These are phyloP conservation scores for Gallinago solitaria DNA, from an alignment of 2,797 vertebrate species.

Conservation along the genomic window DNA sequence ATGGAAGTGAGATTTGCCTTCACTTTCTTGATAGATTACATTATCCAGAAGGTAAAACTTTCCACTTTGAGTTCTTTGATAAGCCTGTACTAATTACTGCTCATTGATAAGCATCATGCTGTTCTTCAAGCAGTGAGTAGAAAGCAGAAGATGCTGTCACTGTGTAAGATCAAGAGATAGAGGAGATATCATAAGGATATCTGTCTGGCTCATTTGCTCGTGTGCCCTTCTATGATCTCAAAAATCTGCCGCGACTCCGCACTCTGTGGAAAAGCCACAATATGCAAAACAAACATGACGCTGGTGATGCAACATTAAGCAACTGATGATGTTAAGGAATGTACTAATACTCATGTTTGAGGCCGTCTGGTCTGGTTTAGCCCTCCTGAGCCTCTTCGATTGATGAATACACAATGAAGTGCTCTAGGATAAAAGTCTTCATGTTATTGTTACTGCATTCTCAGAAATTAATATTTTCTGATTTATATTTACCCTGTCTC, in stretches of 20 bases:
- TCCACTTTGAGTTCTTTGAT: neutral
- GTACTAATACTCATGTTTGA: slow-evolving; percentile 6
- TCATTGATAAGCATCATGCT: neutral
- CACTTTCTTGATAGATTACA: neutral
- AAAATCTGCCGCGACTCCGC: neutral
- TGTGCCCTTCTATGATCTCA: neutral
- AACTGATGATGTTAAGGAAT: slow-evolving; percentile 54
- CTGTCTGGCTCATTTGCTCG: slow-evolving; percentile 16
- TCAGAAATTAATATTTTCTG: neutral
- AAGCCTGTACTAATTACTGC: neutral
- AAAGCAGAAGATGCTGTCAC: neutral
- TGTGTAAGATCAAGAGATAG: neutral
- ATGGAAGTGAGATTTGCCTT: neutral
- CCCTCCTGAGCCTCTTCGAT: slow-evolving; percentile 27
- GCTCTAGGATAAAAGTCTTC: slow-evolving; percentile 17
- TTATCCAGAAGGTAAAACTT: neutral
- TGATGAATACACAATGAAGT: neutral
- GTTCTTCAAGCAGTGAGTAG: neutral
- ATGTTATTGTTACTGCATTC: neutral
- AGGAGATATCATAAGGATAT: neutral
- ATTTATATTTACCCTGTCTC: neutral
- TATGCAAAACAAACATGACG: slow-evolving; percentile 44
- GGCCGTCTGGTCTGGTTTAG: slow-evolving; percentile 26
- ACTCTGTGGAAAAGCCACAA: neutral
- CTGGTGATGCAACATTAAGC: slow-evolving; percentile 51